Base-by-base conservation (phyloP, 2,888 invertebrate species). In the Thereva unica region DNA sequence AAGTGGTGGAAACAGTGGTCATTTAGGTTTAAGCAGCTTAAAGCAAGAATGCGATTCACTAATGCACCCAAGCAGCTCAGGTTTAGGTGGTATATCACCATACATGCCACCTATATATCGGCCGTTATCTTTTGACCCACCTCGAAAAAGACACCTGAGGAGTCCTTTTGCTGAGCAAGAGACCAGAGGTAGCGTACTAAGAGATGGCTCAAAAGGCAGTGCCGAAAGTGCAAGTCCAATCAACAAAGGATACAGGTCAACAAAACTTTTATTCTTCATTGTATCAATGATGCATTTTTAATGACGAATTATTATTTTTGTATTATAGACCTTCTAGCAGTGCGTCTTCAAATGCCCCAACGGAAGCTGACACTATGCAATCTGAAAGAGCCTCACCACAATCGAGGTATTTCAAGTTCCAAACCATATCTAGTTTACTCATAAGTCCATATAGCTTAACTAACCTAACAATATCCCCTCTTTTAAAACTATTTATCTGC, bases 101-200 rank as follows among this genome's bases (percentile, higher is more conserved):
- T 82, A 80, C 72, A 76, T 77, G 73, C 81, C 77, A 73, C 82
- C 76, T 75, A 80, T 80, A 72, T 82, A 79, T 75, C 80, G 78
- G 71, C 82, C 77, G 72, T 76, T 77, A 71, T 78, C 76, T 40
- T 82, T 80, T 69, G 83, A 84, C 71, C 78, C 82, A 67, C 76
- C 81, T 63, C 77, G 85, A 79, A 89, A 85, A 76, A 82, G 85
- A 72, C 82, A 83, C 71, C 80, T 84, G 73, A 84, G 84, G 73
- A 85, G 79, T 79, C 86, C 80, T n/a, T 81, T 78, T 70, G 67
- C 70, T 12, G 80, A 81, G 67, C 81, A 80, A 72, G 81, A 81
- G 69, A 79, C 83, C 67, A 83, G 89, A 71, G 88, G 87, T 53
- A 88, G 88, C 69, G 89, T 89, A 12, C 77, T 89, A 72, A 82